Evolutionary conservation across 2,888 invertebrate species (phyloP).

Genomic region (Machimus rusticus): DNA sequence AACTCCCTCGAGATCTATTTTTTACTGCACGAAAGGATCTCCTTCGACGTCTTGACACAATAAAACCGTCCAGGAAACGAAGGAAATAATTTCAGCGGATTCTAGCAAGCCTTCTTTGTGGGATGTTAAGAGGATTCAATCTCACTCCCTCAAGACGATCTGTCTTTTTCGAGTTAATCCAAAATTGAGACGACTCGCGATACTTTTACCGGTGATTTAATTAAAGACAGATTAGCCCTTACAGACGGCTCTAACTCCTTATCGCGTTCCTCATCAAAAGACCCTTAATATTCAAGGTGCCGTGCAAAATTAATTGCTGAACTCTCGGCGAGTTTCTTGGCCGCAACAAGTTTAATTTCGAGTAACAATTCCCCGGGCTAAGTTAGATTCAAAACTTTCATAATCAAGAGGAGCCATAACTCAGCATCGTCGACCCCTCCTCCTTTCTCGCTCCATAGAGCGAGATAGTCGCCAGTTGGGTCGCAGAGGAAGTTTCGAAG

Average conservation of each 20-base stretch:
- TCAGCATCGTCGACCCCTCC: neutral
- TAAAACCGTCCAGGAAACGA: neutral
- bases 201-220: neutral
- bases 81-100: neutral
- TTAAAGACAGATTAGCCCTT: neutral
- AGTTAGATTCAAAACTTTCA: neutral
- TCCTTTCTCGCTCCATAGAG: neutral
- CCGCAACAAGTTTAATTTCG: slow-evolving; percentile 6
- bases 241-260: neutral
- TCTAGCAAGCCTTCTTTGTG: neutral
- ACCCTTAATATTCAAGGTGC: neutral
- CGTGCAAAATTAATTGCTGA: neutral
- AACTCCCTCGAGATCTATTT: neutral
- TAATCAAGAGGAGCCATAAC: neutral
- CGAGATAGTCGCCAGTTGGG: neutral
- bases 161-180: neutral
- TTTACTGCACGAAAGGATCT: neutral
- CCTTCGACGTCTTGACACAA: neutral
- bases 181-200: neutral
- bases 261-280: neutral
- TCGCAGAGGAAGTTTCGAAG: neutral
- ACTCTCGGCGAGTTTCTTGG: neutral
- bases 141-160: neutral
- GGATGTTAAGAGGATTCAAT: neutral
- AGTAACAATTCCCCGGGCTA: neutral